These are phyloP conservation scores for Centropus bengalensis DNA, from an alignment of 2,113 vertebrate genomes.

Conservation along the genomic window DNA sequence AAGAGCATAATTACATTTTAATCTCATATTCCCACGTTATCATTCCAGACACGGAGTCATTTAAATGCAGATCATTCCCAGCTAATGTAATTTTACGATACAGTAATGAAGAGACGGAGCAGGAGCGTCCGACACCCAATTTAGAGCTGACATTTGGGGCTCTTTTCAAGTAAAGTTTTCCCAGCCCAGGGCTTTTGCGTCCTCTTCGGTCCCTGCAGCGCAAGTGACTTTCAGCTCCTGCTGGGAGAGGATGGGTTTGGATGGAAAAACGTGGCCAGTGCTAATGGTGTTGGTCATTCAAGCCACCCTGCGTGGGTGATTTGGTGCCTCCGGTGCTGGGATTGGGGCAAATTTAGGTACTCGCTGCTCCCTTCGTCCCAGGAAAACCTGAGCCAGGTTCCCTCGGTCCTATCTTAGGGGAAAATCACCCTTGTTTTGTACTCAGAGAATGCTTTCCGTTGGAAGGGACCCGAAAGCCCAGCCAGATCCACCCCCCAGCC, in stretches of 20 bases:
- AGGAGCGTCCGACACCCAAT: slow-evolving; percentile 16
- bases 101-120: slow-evolving; percentile 69
- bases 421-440: not conserved
- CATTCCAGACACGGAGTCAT: slow-evolving; percentile 72
- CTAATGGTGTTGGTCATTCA: not conserved
- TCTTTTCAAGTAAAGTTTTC: slow-evolving; percentile 53
- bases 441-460: no score
- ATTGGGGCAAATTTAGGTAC: not conserved
- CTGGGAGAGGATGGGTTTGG: not conserved
- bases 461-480: no score
- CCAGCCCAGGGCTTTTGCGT: slow-evolving; percentile 29
- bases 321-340: not conserved
- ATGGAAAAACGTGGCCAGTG: not conserved
- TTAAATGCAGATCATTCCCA: slow-evolving; percentile 56
- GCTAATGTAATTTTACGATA: slow-evolving; percentile 68
- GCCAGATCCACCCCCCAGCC: no score
- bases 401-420: accelerated
- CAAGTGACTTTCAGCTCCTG: not conserved
- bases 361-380: not conserved
- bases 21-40: slow-evolving; percentile 70
- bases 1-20: slow-evolving; percentile 77
- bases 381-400: not conserved
- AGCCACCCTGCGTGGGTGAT: not conserved
- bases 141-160: slow-evolving; percentile 66
- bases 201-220: not conserved